A percentile compares a stretch with the other conserved stretches of the same genome.
Evolutionary conservation across 2,113 vertebrate species (phyloP).

Genomic region (Charina bottae): DNA sequence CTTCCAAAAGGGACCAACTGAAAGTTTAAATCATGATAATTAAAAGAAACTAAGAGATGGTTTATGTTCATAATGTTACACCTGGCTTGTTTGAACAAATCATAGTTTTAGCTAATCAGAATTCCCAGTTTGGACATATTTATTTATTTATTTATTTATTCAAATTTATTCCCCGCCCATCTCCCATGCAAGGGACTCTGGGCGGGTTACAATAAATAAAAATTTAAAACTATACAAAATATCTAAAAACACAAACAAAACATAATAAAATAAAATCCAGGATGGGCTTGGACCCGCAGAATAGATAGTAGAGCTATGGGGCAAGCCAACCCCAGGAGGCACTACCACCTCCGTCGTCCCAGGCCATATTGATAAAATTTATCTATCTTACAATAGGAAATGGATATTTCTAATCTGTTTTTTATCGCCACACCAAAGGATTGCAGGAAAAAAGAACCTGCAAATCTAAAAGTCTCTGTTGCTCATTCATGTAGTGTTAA

Average conservation of each 20-base stretch:
- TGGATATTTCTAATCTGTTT: background rate
- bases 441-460: background rate
- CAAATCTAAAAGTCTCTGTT: background rate
- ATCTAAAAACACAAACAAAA: too few species aligned
- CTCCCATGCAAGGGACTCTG: too few species aligned
- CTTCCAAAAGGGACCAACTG: background rate
- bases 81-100: background rate
- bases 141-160: too few species aligned
- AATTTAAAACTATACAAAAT: too few species aligned
- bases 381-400: background rate
- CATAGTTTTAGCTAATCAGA: background rate
- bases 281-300: too few species aligned
- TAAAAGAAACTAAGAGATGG: background rate
- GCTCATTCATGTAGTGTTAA: background rate
- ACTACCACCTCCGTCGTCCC: too few species aligned
- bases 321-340: too few species aligned
- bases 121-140: background rate
- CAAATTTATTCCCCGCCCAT: too few species aligned
- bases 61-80: background rate
- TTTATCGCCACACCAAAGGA: background rate
- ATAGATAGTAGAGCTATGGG: too few species aligned
- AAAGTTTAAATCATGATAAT: background rate
- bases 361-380: background rate
- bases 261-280: too few species aligned
- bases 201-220: too few species aligned